phyloP scores from a whole-genome alignment of 2,888 invertebrate species.

The Cryptus armator region DNA sequence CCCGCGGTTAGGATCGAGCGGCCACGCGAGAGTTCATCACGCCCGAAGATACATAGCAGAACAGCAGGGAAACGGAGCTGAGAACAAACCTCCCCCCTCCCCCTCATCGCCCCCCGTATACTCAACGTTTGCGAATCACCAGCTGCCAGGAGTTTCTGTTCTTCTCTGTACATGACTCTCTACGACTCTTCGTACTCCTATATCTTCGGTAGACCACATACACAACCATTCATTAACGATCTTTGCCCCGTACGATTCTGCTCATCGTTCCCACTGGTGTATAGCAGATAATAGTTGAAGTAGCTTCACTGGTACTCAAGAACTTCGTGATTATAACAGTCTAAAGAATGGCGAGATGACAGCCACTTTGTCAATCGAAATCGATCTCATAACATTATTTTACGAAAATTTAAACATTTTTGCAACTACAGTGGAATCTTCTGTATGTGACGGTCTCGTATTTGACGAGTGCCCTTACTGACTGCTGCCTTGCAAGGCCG shows the following conservation, averaged over 20 bases:
- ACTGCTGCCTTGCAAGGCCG: too few species aligned
- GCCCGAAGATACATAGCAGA: slow-evolving; percentile 45
- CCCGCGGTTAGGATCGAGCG: slow-evolving; percentile 55
- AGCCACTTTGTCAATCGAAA: too few species aligned
- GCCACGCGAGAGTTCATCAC: slow-evolving; percentile 57
- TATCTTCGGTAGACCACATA: slow-evolving; percentile 22
- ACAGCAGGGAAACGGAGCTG: slow-evolving; percentile 43
- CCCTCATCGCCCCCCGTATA: not conserved
- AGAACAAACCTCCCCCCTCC: slow-evolving; percentile 20
- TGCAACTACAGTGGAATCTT: too few species aligned
- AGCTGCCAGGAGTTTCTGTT: slow-evolving; percentile 51
- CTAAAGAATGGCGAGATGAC: too few species aligned
- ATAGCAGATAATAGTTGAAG: not conserved
- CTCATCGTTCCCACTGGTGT: slow-evolving; percentile 8
- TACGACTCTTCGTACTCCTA: slow-evolving; percentile 15
- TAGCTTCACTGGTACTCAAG: too few species aligned
- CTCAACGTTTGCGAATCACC: slow-evolving; percentile 40
- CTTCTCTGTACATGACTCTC: slow-evolving; percentile 21
- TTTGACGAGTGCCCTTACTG: too few species aligned
- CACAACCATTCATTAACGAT: slow-evolving; percentile 52
- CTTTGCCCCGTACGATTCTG: slow-evolving; percentile 26
- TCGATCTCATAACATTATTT: too few species aligned
- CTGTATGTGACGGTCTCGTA: too few species aligned
- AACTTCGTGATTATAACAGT: too few species aligned
- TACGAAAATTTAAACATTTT: too few species aligned